phyloP scores from a whole-genome alignment of 1,140 invertebrate genomes.

The Eueides isabella region DNA sequence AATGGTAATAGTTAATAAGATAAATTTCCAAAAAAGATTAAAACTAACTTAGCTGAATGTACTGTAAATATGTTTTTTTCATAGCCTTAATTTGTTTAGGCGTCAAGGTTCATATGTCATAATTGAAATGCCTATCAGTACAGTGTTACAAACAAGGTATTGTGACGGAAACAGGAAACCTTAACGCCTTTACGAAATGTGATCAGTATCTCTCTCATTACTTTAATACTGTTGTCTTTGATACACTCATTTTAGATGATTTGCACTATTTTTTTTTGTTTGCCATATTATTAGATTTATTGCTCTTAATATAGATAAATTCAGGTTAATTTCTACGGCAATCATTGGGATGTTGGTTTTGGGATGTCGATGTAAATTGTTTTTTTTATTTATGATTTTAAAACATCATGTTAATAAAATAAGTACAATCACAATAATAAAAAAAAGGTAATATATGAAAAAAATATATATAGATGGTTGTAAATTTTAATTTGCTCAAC shows the following conservation, averaged over 20 bases:
- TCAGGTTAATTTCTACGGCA: too few relatives aligned
- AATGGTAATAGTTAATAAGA: too few relatives aligned
- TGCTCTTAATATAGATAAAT: too few relatives aligned
- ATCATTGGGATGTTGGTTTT: too few relatives aligned
- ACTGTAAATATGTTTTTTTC: too few relatives aligned
- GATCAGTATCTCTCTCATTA: not conserved
- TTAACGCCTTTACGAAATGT: constrained; percentile 11
- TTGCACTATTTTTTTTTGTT: not conserved
- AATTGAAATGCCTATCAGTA: constrained; percentile 2
- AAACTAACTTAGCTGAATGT: too few relatives aligned
- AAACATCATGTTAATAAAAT: too few relatives aligned
- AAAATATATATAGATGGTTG: not conserved
- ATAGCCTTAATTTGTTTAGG: not conserved
- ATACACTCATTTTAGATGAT: not conserved
- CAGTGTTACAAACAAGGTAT: not conserved
- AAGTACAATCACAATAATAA: too few relatives aligned
- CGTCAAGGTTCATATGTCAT: constrained; percentile 1
- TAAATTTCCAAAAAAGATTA: too few relatives aligned
- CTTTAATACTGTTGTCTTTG: not conserved
- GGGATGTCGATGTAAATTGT: too few relatives aligned
- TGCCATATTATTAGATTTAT: too few relatives aligned
- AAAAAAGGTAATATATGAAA: too few relatives aligned
- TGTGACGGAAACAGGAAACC: constrained; percentile 5
- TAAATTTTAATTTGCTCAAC: not conserved
- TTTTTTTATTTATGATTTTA: not conserved